Base-by-base conservation (phyloP, 2,113 vertebrate genomes). In the Leptobrachium ailaonicum region DNA sequence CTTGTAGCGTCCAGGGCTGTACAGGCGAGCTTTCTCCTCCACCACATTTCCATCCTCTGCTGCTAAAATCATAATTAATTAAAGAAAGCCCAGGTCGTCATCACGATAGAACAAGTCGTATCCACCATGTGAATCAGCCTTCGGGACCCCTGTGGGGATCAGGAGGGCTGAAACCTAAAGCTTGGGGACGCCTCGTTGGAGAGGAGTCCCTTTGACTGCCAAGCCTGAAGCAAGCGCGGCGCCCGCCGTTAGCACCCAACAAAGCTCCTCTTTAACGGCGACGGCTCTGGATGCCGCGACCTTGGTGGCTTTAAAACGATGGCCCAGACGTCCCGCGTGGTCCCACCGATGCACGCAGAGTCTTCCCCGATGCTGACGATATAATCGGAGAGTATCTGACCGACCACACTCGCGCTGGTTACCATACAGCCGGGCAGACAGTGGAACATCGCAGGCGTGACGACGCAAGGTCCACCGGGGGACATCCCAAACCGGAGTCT, bases 401-500 rank as follows among this genome's bases (percentile, higher is more conserved):
- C 95, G 0, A 93, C 92, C 2, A 98, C 96, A 14, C 96, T 88
- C 1, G 96, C 91, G 66, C 95, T 95, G 83, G 98, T 96, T 4
- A 96, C 96, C 5, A 95, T 98, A 12, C 97, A 90, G 41, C 95
- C 92, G 12, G 89, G 86, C 69, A 96, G 89, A 84, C 94, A 96
- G 50, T 86, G 75, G 13, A 83, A 83, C 1, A 79, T 77, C 8
- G 73, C 83, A 2, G 74, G 77, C 1, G 91, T 88, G 9, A 90
- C 91, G n/a, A 82, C 74, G 32, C 96, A 87, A 64, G 76, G 80
- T 0, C 95, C 92, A 2, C 96, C 90, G 0, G 84, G 89, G 96
- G 96, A 98, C 47, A 98, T 80, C 89, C 96, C 96, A 98, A 50
- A 98, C 53, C 96, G 88, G 7, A 98, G 88, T 14, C 96, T 96